These are phyloP conservation scores for Dinoponera quadriceps DNA, from an alignment of 1,140 invertebrate species.

Conservation along the genomic window DNA sequence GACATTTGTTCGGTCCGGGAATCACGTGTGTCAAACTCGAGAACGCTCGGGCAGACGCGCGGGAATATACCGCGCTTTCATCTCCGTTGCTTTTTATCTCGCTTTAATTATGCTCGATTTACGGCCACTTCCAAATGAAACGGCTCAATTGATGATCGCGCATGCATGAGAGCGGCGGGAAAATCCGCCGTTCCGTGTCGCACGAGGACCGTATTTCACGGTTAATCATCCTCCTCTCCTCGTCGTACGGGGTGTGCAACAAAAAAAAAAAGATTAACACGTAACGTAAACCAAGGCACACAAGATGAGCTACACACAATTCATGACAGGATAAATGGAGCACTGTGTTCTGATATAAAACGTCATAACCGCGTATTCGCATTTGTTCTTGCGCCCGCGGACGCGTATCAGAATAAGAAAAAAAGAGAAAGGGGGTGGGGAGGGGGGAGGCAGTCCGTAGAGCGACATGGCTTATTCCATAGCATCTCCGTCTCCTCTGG, in stretches of 20 bases:
- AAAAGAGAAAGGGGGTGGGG: slow-evolving; percentile 35
- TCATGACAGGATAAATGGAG: slow-evolving; percentile 60
- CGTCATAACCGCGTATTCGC: slow-evolving; percentile 58
- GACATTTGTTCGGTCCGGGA: no score
- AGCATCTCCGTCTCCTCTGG: slow-evolving; percentile 49
- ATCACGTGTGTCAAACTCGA: no score
- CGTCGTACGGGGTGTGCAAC: slow-evolving; percentile 15
- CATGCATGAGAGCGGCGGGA: slow-evolving; percentile 65
- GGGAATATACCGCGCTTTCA: no score
- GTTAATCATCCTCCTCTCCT: slow-evolving; percentile 57
- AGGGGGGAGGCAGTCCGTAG: slow-evolving; percentile 27
- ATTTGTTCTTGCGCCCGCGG: slow-evolving; percentile 46
- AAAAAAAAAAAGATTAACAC: slow-evolving; percentile 38
- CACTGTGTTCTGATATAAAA: slow-evolving; percentile 62
- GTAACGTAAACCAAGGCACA: slow-evolving; percentile 52
- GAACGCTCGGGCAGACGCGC: no score
- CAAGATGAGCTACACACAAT: slow-evolving; percentile 59
- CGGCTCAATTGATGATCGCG: slow-evolving; percentile 61
- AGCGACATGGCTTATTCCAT: slow-evolving; percentile 56
- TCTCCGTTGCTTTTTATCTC: neutral
- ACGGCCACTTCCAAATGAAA: slow-evolving; percentile 20
- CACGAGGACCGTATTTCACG: slow-evolving; percentile 57
- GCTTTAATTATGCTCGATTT: slow-evolving; percentile 8
- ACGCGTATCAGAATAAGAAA: slow-evolving; percentile 54
- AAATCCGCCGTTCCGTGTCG: slow-evolving; percentile 60